Conservation (phyloP, 1,140 invertebrate genomes). For the Drosophila rufa region DNA sequence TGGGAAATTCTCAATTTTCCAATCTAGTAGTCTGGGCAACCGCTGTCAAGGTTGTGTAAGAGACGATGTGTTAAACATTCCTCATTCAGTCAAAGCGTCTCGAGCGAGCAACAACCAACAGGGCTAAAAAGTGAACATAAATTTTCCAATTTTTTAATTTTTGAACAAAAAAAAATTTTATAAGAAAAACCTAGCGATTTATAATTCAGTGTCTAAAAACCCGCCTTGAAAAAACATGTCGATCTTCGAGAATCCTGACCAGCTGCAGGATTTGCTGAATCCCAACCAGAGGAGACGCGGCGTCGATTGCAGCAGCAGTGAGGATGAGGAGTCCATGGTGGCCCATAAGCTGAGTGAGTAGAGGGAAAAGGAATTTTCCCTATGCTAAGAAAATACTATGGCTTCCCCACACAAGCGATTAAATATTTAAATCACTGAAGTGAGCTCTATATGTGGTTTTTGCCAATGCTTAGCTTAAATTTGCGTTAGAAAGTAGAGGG, state of each 20-base stretch:
- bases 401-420: no score
- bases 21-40: slow-evolving; percentile 40
- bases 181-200: not conserved
- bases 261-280: slow-evolving; percentile 63
- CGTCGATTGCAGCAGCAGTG: slow-evolving; percentile 59
- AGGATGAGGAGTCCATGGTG: slow-evolving; percentile 67
- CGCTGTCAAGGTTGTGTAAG: slow-evolving; percentile 10
- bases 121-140: not conserved
- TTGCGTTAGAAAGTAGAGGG: no score
- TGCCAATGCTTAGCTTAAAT: no score
- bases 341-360: slow-evolving; percentile 61
- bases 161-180: not conserved
- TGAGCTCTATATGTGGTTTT: no score
- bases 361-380: no score
- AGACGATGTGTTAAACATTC: not conserved
- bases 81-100: slow-evolving; percentile 17
- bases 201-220: not conserved
- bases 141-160: not conserved
- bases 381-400: no score
- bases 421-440: not conserved
- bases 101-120: slow-evolving; percentile 19
- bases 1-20: slow-evolving; percentile 7
- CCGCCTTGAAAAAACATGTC: slow-evolving; percentile 60
- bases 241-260: slow-evolving; percentile 75
- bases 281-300: slow-evolving; percentile 46